Base-by-base conservation (phyloP, 2,113 vertebrate genomes). In the Dendropsophus ebraccatus region DNA sequence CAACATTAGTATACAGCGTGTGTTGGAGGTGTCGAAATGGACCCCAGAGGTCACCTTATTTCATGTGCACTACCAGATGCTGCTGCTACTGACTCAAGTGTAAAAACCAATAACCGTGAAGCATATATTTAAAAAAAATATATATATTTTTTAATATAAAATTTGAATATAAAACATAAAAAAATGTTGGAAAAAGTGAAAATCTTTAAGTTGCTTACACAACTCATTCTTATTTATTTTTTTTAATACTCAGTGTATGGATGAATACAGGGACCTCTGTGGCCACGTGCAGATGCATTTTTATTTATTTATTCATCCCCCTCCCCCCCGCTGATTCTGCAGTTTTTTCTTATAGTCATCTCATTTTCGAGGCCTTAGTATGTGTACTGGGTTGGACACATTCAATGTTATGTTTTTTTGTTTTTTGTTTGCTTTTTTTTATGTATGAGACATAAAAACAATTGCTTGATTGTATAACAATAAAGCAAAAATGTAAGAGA, bases 321-420 rank as follows among this genome's bases (percentile, higher is more conserved):
- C n/a, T n/a, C n/a, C 32, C 67, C 67, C 67, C 32, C 10, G 67
- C 67, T 70, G 67, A 70, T 70, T 70, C 67, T 70, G 32, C 67
- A n/a, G n/a, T n/a, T 14, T 65, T 65, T 65, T 30, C 7, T 65
- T 65, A 23, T 10, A 25, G 60, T 30, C 28, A 65, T 16, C 5
- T 67, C 2, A 67, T 35, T 7, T 19, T 37, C 25, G 35, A 70
- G 67, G 67, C 67, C 67, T 70, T 37, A 17, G 17, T 70, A 37
- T 21, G n/a, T n/a, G n/a, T n/a, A n/a, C n/a, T 19, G 7, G 16
- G 17, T 8, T 19, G 21, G 30, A 32, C 16, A 5, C 5, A 32
- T 13, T 19, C 14, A 2, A 0, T 19, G 9, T 14, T 19, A n/a
- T n/a, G n/a, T n/a, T n/a, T n/a, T n/a, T n/a, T n/a, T n/a, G n/a